Evolutionary conservation across 2,888 invertebrate species (phyloP).

Genomic region (Agriotes lineatus): DNA sequence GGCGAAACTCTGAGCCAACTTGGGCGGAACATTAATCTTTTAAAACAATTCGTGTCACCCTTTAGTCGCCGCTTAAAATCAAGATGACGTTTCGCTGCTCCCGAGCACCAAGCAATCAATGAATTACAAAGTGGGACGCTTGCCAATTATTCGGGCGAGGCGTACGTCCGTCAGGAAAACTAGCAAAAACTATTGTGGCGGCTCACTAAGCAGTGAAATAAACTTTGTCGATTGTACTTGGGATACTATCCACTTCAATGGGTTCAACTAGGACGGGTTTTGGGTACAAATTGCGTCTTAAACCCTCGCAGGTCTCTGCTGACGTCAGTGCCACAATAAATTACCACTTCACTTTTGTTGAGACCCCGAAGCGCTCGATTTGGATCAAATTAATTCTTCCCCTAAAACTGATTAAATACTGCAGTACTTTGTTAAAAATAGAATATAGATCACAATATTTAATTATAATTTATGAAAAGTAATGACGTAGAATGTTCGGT

Average conservation of each 20-base stretch:
- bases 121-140: slow-evolving; percentile 1
- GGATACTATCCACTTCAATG: not conserved
- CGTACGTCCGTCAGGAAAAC: not conserved
- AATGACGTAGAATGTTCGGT: no score
- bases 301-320: not conserved
- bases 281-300: slow-evolving; percentile 11
- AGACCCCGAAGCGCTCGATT: no score
- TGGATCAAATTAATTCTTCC: no score
- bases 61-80: slow-evolving; percentile 20
- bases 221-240: not conserved
- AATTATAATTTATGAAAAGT: no score
- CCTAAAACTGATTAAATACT: no score
- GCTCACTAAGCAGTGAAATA: not conserved
- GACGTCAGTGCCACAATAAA: slow-evolving; percentile 26
- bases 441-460: no score
- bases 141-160: not conserved
- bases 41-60: slow-evolving; percentile 23
- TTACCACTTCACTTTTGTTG: no score
- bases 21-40: slow-evolving; percentile 20
- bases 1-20: slow-evolving; percentile 15
- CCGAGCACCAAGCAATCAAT: not conserved
- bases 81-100: slow-evolving; percentile 2
- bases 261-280: not conserved
- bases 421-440: no score
- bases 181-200: slow-evolving; percentile 1